A percentile compares a stretch with the other conserved stretches of the same genome.
Evolutionary conservation across 1,140 invertebrate genomes (phyloP).

Genomic region (Anthonomus grandis): DNA sequence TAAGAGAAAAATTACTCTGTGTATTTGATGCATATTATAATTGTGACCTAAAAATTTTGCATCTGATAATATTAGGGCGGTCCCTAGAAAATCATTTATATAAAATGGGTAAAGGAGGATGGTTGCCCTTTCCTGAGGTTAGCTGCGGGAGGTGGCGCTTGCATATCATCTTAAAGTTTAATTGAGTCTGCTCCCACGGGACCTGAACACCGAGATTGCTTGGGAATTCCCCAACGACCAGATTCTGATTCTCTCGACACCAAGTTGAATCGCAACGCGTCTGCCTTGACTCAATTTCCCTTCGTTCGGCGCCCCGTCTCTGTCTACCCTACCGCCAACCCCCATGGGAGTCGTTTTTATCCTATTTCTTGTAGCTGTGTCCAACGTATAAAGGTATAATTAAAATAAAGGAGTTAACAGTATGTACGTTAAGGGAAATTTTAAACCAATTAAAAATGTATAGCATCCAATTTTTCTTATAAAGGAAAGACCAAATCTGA

Average conservation of each 20-base stretch:
- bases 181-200: slow-evolving; percentile 60
- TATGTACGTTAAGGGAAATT: no score
- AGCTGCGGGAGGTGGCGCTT: slow-evolving; percentile 41
- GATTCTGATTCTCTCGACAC: slow-evolving; percentile 44
- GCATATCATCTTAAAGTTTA: slow-evolving; percentile 71
- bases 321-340: neutral
- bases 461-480: no score
- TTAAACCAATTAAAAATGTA: no score
- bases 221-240: slow-evolving; percentile 46
- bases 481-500: neutral
- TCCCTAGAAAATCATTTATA: slow-evolving; percentile 21
- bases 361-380: neutral
- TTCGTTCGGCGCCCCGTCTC: slow-evolving; percentile 7
- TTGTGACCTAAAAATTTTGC: slow-evolving; percentile 19
- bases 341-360: neutral
- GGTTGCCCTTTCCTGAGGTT: slow-evolving; percentile 14
- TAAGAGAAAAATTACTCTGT: no score
- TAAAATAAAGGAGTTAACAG: neutral
- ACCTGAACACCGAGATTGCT: slow-evolving; percentile 56
- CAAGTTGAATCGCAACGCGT: slow-evolving; percentile 30
- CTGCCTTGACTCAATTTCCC: slow-evolving; percentile 27
- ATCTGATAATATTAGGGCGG: slow-evolving; percentile 9
- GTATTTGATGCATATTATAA: neutral
- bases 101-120: slow-evolving; percentile 25
- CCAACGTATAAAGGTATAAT: neutral